A percentile compares a stretch with the other conserved stretches of the same genome.
Evolutionary conservation across 2,888 invertebrate genomes (phyloP).

Genomic region (Syrphus vitripennis): DNA sequence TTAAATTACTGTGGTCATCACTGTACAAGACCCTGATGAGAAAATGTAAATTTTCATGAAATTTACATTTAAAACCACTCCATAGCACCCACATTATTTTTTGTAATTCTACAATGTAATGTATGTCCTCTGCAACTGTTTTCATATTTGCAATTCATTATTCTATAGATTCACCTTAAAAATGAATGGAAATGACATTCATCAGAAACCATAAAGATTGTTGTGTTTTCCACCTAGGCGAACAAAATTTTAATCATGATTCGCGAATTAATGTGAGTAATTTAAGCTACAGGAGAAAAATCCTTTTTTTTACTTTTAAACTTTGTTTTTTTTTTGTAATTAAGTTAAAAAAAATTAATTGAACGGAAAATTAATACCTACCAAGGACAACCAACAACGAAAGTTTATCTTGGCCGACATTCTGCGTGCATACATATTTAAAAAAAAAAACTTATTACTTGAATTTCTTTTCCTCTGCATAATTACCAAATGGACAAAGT

Average conservation of each 20-base stretch:
- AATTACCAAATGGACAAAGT: no score
- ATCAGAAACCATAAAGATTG: background rate
- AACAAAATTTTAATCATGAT: constrained; percentile 56
- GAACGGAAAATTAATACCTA: constrained; percentile 68
- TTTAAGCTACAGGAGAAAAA: constrained; percentile 35
- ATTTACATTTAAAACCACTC: background rate
- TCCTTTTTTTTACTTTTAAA: constrained; percentile 25
- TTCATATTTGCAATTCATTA: background rate
- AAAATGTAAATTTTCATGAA: background rate
- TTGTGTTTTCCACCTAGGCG: background rate
- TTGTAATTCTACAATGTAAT: background rate
- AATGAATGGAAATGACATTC: background rate
- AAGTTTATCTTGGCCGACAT: no score
- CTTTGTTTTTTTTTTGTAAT: constrained; percentile 69
- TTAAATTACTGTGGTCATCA: background rate
- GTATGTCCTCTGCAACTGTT: background rate
- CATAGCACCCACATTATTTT: background rate
- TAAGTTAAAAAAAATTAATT: constrained; percentile 74
- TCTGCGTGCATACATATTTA: no score
- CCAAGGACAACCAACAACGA: no score
- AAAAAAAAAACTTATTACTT: no score
- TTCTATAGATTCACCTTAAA: background rate
- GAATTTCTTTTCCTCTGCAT: no score
- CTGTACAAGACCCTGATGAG: background rate
- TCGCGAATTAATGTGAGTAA: constrained; percentile 36